Conservation (phyloP, 2,888 invertebrate species). For the Leptopilina drosophilae region DNA sequence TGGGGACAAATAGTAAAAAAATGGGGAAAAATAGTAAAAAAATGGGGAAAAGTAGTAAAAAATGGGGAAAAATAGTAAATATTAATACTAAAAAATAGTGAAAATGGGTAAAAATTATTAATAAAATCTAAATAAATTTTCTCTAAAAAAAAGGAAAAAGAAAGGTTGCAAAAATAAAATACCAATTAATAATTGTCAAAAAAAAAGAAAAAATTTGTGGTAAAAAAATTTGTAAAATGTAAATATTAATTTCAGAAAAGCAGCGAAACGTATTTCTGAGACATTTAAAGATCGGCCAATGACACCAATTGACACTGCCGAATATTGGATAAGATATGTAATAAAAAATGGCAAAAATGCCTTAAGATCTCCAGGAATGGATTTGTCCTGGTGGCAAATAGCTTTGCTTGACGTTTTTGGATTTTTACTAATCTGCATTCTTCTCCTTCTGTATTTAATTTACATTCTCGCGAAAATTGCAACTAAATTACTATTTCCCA, state of each 20-base stretch:
- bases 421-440: constrained; percentile 43
- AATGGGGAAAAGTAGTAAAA: too few relatives aligned
- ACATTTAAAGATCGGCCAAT: constrained; percentile 67
- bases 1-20: too few relatives aligned
- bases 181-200: neutral
- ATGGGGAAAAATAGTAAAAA: too few relatives aligned
- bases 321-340: constrained; percentile 70
- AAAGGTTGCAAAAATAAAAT: neutral
- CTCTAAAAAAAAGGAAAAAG: too few relatives aligned
- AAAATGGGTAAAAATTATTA: too few relatives aligned
- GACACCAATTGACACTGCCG: constrained; percentile 64
- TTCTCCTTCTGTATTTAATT: constrained; percentile 40
- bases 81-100: too few relatives aligned
- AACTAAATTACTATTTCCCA: neutral
- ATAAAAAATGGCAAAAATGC: constrained; percentile 62
- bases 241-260: constrained; percentile 43
- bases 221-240: neutral
- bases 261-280: constrained; percentile 54
- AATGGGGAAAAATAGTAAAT: too few relatives aligned
- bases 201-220: neutral
- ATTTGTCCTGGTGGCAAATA: constrained; percentile 71
- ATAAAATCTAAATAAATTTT: too few relatives aligned
- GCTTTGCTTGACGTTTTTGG: constrained; percentile 64
- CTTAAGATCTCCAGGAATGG: constrained; percentile 65
- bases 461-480: constrained; percentile 31